Conservation (phyloP, 2,113 vertebrate species). For the Motacilla alba region DNA sequence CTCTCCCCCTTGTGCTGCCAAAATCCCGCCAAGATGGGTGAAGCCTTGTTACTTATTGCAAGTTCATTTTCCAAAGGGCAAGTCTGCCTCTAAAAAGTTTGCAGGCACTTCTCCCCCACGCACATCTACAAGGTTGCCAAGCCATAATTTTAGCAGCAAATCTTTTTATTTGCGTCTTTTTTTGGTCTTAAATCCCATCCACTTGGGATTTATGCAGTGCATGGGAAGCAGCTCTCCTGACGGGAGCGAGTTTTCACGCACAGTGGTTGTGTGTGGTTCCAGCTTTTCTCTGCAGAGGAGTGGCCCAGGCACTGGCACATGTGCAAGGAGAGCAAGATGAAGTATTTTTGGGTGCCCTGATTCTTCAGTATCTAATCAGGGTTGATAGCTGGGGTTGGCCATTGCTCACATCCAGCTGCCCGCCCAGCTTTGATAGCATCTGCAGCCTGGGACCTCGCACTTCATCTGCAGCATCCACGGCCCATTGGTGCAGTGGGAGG, state of each 20-base stretch:
- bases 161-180: conserved; percentile 27
- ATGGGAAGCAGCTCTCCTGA: conserved; percentile 18
- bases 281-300: background rate
- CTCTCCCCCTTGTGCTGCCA: background rate
- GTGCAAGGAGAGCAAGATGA: background rate
- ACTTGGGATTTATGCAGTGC: background rate
- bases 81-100: conserved; percentile 35
- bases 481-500: background rate
- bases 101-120: background rate
- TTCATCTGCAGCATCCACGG: background rate
- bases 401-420: background rate
- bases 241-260: background rate
- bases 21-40: background rate
- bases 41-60: conserved; percentile 9
- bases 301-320: background rate
- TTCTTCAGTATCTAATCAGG: background rate
- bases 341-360: background rate
- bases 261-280: background rate
- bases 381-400: background rate
- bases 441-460: conserved; percentile 22
- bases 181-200: background rate
- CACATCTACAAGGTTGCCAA: background rate
- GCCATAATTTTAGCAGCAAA: conserved; percentile 33
- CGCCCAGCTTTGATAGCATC: background rate
- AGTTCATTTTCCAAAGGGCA: conserved; percentile 24